Evolutionary conservation across 1,140 invertebrate species (phyloP), one percentile per base, ranked within the genome.

Genomic region (Hestina assimilis): DNA sequence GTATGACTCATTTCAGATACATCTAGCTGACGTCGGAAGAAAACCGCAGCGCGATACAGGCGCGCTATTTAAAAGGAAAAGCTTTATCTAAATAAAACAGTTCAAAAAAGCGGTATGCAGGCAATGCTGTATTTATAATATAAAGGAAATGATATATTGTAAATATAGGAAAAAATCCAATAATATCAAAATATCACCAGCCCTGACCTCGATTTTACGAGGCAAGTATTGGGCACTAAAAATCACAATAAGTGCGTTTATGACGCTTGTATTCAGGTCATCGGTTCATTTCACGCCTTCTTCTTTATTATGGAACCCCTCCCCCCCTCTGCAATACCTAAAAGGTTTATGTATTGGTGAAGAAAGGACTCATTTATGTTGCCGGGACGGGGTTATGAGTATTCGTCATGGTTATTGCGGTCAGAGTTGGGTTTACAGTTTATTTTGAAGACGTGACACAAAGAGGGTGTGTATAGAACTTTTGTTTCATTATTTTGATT

Each of bases 191-290:
- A 33, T 24, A 11, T 2, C 35, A n/a, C n/a, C n/a, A 51, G 11
- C 48, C 33, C 48, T 28, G 15, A 24, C 28, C 15, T 9, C 24
- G 14, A 20, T 21, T 38, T 55, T 55, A 55, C 42, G 52, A 46
- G 21, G 17, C 35, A 43, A 43, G 48, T 46, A 57, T 63, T 59
- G 53, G 55, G 28, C 41, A 55, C 45, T 66, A 66, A 66, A 66
- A 63, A 66, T 64, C 62, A 63, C 59, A 63, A 63, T 47, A 38
- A 12, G 23, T 51, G 40, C 53, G 48, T 43, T 24, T 57, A 59
- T 59, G 56, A 29, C 29, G 31, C 42, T 67, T 48, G 64, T 63
- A 67, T 67, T 55, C 42, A 43, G 65, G 65, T 59, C 65, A 60
- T 48, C 45, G 21, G 24, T 52, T 59, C 43, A 51, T 59, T 53